phyloP scores from a whole-genome alignment of 2,113 vertebrate species.

The Lagopus muta region DNA sequence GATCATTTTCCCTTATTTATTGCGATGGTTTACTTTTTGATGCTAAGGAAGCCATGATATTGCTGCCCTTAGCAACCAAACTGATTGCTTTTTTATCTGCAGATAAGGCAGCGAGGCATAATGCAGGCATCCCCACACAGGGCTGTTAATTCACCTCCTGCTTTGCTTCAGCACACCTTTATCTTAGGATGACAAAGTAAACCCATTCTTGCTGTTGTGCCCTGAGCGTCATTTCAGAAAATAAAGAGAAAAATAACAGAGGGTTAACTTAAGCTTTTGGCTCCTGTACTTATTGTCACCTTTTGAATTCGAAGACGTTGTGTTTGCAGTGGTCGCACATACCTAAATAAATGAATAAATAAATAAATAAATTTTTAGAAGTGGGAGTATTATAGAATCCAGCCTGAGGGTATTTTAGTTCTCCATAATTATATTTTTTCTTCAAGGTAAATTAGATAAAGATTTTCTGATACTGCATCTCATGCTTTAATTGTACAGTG shows the following conservation, averaged over 20 bases:
- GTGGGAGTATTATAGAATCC: neutral
- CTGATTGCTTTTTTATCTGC: neutral
- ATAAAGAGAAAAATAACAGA: neutral
- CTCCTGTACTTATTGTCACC: neutral
- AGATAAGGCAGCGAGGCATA: neutral
- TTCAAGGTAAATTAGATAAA: neutral
- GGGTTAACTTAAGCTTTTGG: neutral
- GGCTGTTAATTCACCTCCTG: neutral
- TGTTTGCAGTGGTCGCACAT: neutral
- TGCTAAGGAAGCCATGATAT: neutral
- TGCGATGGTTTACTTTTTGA: conserved; percentile 27
- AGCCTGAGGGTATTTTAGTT: neutral
- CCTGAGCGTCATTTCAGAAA: neutral
- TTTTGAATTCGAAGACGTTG: neutral
- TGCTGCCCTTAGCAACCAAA: conserved; percentile 29
- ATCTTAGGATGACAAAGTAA: neutral
- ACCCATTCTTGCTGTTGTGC: neutral
- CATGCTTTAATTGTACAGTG: neutral
- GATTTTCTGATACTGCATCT: neutral
- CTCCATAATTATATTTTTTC: neutral
- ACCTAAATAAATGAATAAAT: neutral
- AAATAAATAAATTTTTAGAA: too few relatives aligned
- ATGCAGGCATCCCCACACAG: neutral
- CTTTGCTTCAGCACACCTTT: neutral
- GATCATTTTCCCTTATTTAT: conserved; percentile 1